Evolutionary conservation across 1,140 invertebrate species (phyloP).

Genomic region (Trinorchestia longiramus): DNA sequence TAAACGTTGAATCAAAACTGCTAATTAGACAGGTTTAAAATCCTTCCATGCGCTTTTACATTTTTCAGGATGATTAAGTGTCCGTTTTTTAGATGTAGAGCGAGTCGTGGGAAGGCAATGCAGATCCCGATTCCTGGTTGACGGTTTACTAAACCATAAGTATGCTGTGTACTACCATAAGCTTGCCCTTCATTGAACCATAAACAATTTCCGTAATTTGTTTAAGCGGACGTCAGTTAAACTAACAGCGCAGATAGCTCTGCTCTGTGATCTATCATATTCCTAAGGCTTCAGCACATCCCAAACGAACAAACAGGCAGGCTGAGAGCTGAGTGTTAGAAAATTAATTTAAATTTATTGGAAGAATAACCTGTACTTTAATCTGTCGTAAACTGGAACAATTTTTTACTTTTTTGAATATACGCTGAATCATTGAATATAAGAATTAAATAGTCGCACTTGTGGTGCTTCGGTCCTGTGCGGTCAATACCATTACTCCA

Average conservation of each 20-base stretch:
- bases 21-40: neutral
- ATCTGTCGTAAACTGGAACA: neutral
- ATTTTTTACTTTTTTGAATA: neutral
- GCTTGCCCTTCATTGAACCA: too few species aligned
- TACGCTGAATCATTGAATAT: neutral
- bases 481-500: neutral
- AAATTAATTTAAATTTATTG: neutral
- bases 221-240: too few species aligned
- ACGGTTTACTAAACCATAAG: too few species aligned
- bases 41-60: neutral
- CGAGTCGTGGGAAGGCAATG: too few species aligned
- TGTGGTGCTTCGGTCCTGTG: neutral
- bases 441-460: neutral
- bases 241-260: too few species aligned
- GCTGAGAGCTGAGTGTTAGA: neutral
- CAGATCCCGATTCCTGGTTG: too few species aligned
- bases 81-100: too few species aligned
- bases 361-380: neutral
- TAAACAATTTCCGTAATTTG: too few species aligned
- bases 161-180: too few species aligned
- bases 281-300: too few species aligned
- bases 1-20: neutral
- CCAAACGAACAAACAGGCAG: too few species aligned
- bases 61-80: neutral
- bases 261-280: too few species aligned